Evolutionary conservation across 2,888 invertebrate genomes (phyloP), one percentile per base, ranked within the genome.

Genomic region (Brenthis ino): DNA sequence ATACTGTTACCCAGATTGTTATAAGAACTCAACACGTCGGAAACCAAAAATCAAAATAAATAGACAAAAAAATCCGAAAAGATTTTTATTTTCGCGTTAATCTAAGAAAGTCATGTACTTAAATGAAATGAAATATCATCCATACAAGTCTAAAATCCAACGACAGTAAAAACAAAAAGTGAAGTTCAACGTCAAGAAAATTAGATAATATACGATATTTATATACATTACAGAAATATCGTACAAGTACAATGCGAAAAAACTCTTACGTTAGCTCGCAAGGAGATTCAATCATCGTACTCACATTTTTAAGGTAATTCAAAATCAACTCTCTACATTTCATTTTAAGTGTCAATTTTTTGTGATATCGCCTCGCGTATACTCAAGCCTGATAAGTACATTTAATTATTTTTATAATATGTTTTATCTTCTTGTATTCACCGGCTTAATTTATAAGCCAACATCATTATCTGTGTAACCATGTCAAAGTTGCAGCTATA

Each of bases 211-310:
- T 58, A 20, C 3, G 8, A 11, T 11, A 48, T 47, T 47, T 60
- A 50, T 50, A 50, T n/a, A 50, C 6, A 12, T 28, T 64, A 33
- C 28, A 60, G n/a, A 58, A 58, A 54, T 53, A 48, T 55, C 69
- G 63, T 64, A 16, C 8, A 0, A 37, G 2, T 0, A 65, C 64
- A 72, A 70, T 64, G 72, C 66, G 70, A 60, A 70, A 66, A 68
- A 13, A 16, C 72, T 50, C 67, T 13, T 50, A 66, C 70, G 70
- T 71, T 74, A 73, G 69, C 75, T 69, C 65, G 69, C 72, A 77
- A 75, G 73, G 76, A 79, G 76, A 79, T 79, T 80, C 79, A 80
- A 81, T 81, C 78, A 81, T 77, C 79, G 76, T 75, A 76, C 76
- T 74, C 72, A 64, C 66, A 65, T 67, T 73, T 66, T 71, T 64